Conservation (phyloP, 2,888 invertebrate genomes). For the Drosophila ustulata region DNA sequence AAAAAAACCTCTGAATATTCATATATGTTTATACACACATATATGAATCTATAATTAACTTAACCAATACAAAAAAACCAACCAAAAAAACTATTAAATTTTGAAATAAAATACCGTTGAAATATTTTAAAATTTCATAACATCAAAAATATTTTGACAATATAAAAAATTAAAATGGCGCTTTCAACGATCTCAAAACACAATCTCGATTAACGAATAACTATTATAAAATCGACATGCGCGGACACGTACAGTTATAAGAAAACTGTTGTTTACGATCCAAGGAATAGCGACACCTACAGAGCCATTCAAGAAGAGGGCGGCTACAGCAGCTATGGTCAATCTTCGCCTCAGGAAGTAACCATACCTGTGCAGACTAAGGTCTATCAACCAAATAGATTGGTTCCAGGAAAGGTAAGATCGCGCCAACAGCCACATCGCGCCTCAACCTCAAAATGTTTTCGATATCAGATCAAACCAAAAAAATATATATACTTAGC, state of each 20-base stretch:
- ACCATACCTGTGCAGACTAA: constrained; percentile 90
- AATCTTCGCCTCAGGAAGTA: constrained; percentile 89
- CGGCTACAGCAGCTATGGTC: constrained; percentile 87
- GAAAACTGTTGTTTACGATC: constrained; percentile 92
- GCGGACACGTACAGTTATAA: constrained; percentile 84
- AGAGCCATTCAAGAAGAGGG: constrained; percentile 92
- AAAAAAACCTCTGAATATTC: constrained; percentile 64
- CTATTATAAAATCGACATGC: constrained; percentile 44
- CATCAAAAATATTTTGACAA: constrained; percentile 57
- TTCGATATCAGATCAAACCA: constrained; percentile 34
- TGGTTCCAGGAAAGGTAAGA: constrained; percentile 87
- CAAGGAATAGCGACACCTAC: constrained; percentile 94
- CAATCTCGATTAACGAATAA: constrained; percentile 26
- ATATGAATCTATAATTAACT: constrained; percentile 60
- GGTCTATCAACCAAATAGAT: constrained; percentile 88
- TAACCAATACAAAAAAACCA: constrained; percentile 57
- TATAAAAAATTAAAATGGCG: constrained; percentile 49
- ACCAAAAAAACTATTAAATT: constrained; percentile 48
- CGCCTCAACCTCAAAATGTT: constrained; percentile 43
- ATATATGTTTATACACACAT: constrained; percentile 56
- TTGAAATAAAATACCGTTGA: constrained; percentile 48
- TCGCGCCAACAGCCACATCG: constrained; percentile 71
- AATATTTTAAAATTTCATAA: constrained; percentile 67
- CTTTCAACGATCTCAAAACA: constrained; percentile 70
- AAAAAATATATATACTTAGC: constrained; percentile 15